Conservation (phyloP, 2,888 invertebrate genomes). For the Glyphotaelius pellucidus region DNA sequence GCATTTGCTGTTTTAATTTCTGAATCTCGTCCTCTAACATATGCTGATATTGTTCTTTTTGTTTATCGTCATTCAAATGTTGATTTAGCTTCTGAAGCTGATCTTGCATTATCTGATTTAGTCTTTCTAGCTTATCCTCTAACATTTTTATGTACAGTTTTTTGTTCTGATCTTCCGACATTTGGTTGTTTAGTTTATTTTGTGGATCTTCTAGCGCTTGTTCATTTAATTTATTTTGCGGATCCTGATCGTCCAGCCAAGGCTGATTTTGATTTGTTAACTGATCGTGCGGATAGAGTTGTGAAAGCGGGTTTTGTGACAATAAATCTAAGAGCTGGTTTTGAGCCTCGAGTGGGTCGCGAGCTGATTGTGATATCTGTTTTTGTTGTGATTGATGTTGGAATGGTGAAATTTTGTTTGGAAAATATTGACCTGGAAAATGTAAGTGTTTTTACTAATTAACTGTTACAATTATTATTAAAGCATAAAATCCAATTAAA, state of each 20-base stretch:
- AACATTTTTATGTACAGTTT: neutral
- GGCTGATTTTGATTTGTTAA: neutral
- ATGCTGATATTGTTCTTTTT: neutral
- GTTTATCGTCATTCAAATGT: neutral
- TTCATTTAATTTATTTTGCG: neutral
- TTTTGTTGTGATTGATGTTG: neutral
- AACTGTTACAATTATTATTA: neutral
- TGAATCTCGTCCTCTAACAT: neutral
- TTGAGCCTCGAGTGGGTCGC: neutral
- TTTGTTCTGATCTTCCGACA: neutral
- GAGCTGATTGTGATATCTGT: neutral
- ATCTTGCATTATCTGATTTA: neutral
- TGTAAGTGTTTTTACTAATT: neutral
- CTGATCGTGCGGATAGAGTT: neutral
- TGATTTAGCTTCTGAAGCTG: neutral
- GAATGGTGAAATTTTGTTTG: neutral
- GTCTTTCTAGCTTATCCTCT: neutral
- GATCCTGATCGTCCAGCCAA: neutral
- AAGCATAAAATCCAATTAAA: neutral
- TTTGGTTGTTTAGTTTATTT: neutral
- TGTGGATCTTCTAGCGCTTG: neutral
- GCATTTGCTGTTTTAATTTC: neutral
- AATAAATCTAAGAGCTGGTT: neutral
- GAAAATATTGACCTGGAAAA: neutral
- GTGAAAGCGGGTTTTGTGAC: neutral